phyloP scores from a whole-genome alignment of 1,140 invertebrate genomes.

The Rhynchophorus ferrugineus region DNA sequence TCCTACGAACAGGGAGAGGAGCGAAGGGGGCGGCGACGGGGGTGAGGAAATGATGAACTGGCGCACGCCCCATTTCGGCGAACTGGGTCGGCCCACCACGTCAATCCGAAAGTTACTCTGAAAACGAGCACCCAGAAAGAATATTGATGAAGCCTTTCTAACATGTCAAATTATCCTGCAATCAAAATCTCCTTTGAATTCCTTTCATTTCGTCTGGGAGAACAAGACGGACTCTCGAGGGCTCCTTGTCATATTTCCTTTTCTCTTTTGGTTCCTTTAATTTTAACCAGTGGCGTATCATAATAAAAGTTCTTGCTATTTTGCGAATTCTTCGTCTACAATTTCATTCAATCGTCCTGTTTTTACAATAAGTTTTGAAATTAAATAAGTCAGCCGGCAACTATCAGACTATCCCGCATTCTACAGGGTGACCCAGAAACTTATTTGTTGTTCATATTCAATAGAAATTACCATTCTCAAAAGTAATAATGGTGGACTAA shows the following conservation, averaged over 20 bases:
- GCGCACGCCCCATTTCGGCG: background rate
- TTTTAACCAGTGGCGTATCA: background rate
- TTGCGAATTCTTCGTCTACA: background rate
- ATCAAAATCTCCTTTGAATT: constrained; percentile 36
- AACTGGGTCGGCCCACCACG: background rate
- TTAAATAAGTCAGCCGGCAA: too few relatives aligned
- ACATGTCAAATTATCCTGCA: constrained; percentile 36
- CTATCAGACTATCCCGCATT: too few relatives aligned
- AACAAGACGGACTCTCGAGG: constrained; percentile 13
- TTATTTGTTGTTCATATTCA: too few relatives aligned
- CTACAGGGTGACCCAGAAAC: too few relatives aligned
- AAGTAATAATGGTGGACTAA: too few relatives aligned
- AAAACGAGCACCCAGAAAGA: constrained; percentile 14
- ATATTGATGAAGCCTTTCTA: constrained; percentile 35
- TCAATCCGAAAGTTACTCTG: background rate
- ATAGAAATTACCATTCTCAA: too few relatives aligned
- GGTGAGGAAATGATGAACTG: too few relatives aligned
- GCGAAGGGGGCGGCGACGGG: too few relatives aligned
- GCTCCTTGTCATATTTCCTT: background rate
- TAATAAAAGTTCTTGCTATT: too few relatives aligned
- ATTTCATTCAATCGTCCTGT: too few relatives aligned
- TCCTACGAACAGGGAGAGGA: too few relatives aligned
- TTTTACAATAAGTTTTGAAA: too few relatives aligned
- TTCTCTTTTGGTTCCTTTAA: background rate
- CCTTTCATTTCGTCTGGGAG: constrained; percentile 10